Percentiles rank a stretch among this genome's conserved stretches.
Conservation (phyloP, 2,797 vertebrate genomes). For the Columba guinea region DNA sequence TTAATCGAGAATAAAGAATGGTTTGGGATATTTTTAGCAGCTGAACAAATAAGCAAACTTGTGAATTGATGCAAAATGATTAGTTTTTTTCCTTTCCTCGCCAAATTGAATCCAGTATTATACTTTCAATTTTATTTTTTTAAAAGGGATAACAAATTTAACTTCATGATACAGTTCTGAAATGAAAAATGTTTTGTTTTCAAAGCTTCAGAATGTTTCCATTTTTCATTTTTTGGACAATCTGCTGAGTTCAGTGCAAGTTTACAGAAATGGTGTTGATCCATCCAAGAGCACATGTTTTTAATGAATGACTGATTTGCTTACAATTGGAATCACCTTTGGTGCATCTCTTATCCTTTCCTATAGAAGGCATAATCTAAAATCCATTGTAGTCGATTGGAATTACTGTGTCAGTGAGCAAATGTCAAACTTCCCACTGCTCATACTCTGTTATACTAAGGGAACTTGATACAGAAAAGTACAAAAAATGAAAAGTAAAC, state of each 20-base stretch:
- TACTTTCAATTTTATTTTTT: neutral
- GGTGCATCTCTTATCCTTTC: neutral
- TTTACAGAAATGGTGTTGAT: neutral
- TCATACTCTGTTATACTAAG: neutral
- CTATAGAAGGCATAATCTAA: neutral
- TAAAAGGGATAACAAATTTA: neutral
- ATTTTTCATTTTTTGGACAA: neutral
- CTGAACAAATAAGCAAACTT: neutral
- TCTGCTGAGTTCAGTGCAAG: neutral
- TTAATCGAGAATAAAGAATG: neutral
- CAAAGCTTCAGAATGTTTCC: neutral
- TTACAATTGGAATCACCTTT: neutral
- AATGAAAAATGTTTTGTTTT: neutral
- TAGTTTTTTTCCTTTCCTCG: neutral
- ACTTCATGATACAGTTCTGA: neutral
- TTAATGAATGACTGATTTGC: neutral
- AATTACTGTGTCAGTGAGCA: neutral
- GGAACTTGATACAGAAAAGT: neutral
- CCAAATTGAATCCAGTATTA: neutral
- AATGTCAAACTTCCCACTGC: neutral
- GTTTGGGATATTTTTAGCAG: neutral
- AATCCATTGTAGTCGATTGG: neutral
- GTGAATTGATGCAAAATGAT: neutral
- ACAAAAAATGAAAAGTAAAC: constrained; percentile 28
- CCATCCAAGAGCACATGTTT: neutral